Conservation (phyloP, 2,888 invertebrate genomes). For the Parnassius orleans region DNA sequence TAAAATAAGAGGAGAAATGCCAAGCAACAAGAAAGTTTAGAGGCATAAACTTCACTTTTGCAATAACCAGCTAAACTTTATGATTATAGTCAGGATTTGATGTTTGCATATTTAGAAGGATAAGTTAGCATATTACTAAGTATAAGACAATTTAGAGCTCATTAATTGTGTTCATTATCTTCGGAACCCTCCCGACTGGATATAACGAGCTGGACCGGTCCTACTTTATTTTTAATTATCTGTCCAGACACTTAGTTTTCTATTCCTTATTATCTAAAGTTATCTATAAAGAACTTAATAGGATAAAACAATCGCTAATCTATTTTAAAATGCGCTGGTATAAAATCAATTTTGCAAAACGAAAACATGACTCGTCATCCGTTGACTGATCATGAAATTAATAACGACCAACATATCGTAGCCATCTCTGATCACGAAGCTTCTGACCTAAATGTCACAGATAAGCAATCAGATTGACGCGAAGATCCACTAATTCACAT, state of each 20-base stretch:
- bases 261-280: conserved; percentile 1
- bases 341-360: conserved; percentile 36
- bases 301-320: conserved; percentile 16
- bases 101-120: too few relatives aligned
- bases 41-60: too few relatives aligned
- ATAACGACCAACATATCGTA: conserved; percentile 59
- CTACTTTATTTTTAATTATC: conserved; percentile 2
- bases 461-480: conserved; percentile 66
- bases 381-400: conserved; percentile 65
- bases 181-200: background rate
- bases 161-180: conserved; percentile 11
- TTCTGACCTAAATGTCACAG: conserved; percentile 68
- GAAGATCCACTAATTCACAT: conserved; percentile 62
- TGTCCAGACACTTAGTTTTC: background rate
- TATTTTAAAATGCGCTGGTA: conserved; percentile 9
- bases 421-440: conserved; percentile 61
- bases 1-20: too few relatives aligned
- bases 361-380: conserved; percentile 62
- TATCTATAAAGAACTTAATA: conserved; percentile 1
- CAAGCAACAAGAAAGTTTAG: too few relatives aligned
- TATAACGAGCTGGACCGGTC: background rate
- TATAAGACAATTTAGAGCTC: background rate
- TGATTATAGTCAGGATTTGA: too few relatives aligned
- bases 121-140: too few relatives aligned
- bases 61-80: too few relatives aligned